A percentile compares a stretch with the other conserved stretches of the same genome.
These are phyloP conservation scores for Alaudala cheleensis DNA, from an alignment of 2,113 vertebrate species.

Conservation along the genomic window DNA sequence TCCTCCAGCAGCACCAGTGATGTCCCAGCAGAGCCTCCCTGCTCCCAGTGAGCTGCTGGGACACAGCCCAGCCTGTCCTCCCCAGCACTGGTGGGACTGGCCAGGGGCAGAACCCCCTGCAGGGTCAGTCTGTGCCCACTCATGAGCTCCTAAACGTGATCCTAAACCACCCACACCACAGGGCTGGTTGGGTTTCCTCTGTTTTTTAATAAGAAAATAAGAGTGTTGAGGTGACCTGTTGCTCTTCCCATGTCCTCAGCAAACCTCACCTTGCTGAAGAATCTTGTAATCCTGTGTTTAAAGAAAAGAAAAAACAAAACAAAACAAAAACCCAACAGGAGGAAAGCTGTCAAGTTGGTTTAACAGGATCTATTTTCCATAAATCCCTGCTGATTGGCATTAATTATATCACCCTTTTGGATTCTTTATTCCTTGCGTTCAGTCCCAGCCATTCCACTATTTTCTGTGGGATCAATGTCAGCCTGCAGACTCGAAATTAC, in stretches of 20 bases:
- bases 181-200: not conserved
- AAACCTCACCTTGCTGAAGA: not conserved
- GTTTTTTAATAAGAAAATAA: not conserved
- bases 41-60: not conserved
- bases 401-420: constrained; percentile 53
- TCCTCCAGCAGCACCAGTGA: not conserved
- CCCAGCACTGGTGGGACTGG: not conserved
- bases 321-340: not conserved
- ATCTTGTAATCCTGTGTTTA: not conserved
- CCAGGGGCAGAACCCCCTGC: not conserved
- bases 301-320: not conserved
- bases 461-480: constrained; percentile 45
- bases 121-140: not conserved
- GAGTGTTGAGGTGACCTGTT: fast-evolving
- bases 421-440: constrained; percentile 24
- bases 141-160: not conserved
- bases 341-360: constrained; percentile 11
- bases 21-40: not conserved
- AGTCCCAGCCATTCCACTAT: not conserved
- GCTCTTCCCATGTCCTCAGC: not conserved
- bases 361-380: constrained; percentile 55
- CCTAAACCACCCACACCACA: not conserved
- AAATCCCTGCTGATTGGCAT: constrained; percentile 48
- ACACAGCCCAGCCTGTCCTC: not conserved
- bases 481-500: constrained; percentile 37